phyloP scores from a whole-genome alignment of 2,797 vertebrate genomes.

The Vultur gryphus region DNA sequence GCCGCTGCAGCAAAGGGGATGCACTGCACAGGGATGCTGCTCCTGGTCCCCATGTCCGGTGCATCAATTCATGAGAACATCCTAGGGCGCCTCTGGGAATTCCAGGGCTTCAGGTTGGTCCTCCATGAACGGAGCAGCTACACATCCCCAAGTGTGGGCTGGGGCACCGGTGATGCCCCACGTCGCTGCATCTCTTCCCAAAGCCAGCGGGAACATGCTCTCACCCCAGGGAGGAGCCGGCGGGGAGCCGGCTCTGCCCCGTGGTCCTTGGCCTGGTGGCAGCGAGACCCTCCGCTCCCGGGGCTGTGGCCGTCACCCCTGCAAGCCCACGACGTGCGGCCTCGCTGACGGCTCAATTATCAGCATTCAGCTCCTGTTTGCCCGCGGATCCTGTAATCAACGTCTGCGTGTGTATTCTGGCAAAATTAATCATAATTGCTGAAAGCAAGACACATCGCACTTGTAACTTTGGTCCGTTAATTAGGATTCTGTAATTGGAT shows the following conservation, averaged over 20 bases:
- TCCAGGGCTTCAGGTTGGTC: neutral
- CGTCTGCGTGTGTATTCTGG: constrained; percentile 10
- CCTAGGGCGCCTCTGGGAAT: neutral
- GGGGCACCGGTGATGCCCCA: neutral
- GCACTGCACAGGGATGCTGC: fast-evolving
- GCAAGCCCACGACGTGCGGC: neutral
- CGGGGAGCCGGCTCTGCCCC: fast-evolving
- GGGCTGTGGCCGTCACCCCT: fast-evolving
- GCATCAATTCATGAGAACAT: fast-evolving
- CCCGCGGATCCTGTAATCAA: constrained; percentile 28
- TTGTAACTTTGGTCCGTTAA: constrained; percentile 66
- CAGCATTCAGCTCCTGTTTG: constrained; percentile 42
- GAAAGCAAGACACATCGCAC: constrained; percentile 47
- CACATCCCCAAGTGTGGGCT: fast-evolving
- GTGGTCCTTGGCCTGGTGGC: neutral
- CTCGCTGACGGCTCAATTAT: constrained; percentile 15
- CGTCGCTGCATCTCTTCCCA: neutral
- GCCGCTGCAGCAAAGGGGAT: neutral
- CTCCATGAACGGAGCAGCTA: fast-evolving
- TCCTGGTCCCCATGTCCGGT: neutral
- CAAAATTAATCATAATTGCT: constrained; percentile 63
- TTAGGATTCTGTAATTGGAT: constrained; percentile 70
- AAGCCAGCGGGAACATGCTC: neutral
- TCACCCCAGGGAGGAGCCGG: neutral
- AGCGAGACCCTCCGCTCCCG: fast-evolving